Evolutionary conservation across 2,113 vertebrate genomes (phyloP).

Genomic region (Monopterus albus): DNA sequence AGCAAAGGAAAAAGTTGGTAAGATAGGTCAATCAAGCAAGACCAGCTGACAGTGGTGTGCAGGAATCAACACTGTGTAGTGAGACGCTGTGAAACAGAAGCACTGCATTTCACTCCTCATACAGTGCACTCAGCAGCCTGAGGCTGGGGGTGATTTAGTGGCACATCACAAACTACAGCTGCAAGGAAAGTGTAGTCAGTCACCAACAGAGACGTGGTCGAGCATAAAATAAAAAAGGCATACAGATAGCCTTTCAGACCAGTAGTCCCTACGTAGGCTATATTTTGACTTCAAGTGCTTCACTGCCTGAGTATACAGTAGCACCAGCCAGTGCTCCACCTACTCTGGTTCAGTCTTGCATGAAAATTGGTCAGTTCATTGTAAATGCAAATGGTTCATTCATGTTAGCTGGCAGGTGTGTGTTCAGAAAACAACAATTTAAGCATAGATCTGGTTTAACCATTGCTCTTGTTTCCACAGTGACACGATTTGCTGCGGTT

Average conservation of each 20-base stretch:
- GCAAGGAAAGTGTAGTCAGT: background rate
- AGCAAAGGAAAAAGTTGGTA: background rate
- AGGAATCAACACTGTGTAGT: background rate
- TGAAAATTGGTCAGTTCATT: no score
- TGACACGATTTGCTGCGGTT: no score
- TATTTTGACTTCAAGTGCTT: background rate
- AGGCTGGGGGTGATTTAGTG: constrained; percentile 20
- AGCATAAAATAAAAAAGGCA: constrained; percentile 11
- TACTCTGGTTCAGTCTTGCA: no score
- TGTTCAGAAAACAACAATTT: no score
- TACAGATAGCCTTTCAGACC: constrained; percentile 2
- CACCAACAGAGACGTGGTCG: constrained; percentile 9
- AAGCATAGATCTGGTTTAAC: no score
- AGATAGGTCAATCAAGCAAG: no score
- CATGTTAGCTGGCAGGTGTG: no score
- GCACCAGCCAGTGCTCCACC: background rate
- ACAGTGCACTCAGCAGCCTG: constrained; percentile 23
- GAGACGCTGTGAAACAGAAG: background rate
- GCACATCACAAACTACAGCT: background rate
- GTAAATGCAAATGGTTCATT: no score
- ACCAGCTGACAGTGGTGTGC: no score
- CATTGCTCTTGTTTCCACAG: no score
- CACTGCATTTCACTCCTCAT: constrained; percentile 4
- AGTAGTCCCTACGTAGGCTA: no score
- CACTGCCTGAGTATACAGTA: background rate